Base-by-base conservation (phyloP, 1,140 invertebrate genomes). In the Heliothis subflexa region DNA sequence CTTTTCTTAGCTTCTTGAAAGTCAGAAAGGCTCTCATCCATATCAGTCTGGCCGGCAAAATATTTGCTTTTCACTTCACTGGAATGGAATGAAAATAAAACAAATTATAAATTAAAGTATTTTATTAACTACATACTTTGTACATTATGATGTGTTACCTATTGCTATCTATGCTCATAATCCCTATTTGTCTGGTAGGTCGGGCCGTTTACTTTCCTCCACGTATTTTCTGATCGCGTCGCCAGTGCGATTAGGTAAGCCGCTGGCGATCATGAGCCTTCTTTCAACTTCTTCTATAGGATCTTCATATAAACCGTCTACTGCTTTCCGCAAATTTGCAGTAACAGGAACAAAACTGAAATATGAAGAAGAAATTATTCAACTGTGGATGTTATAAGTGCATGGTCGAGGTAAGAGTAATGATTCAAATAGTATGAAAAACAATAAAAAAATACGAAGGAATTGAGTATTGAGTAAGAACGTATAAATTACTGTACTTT, bases 201-300 rank as follows among this genome's bases (percentile, higher is more conserved):
- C 91, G 7, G 86, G 62, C 54, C 89, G 81, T 66, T 86, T 70
- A 54, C 79, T 78, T 49, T 93, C 89, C 72, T 90, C 80, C 12
- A 90, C 78, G 12, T 88, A 18, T 77, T 83, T 80, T 79, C 89
- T 80, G n/a, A 93, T 86, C 13, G 81, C 74, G 50, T 85, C 83
- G 25, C 84, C 88, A 11, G 84, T 79, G 81, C 86, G 88, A 49
- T 83, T 82, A 5, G 81, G 83, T 40, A 93, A 55, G 1, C 91
- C 89, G 79, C 85, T 88, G 14, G 87, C 89, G 55, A 94, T 93
- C 83, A 94, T 81, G 64, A 87, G 78, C 74, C 80, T 89, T 59
- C 93, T 90, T 82, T 94, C 93, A 2, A 93, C 85, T 84, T 92
- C 92, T 80, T 90, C 88, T 59, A 92, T 88, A 9, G 91, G 88